phyloP scores from a whole-genome alignment of 2,888 invertebrate species.

The Teleiodes luculella region DNA sequence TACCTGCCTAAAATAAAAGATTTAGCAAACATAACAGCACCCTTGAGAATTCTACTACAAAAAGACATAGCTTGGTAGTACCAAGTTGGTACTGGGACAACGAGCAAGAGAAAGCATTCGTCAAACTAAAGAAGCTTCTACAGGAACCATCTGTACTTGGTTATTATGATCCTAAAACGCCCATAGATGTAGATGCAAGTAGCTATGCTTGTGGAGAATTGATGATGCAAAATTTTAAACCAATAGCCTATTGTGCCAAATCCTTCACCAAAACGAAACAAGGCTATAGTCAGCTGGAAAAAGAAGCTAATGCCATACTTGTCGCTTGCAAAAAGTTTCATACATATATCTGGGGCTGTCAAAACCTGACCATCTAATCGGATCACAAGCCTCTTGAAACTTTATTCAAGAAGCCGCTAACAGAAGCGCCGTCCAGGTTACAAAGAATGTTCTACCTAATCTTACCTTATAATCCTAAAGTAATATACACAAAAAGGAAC shows the following conservation, averaged over 20 bases:
- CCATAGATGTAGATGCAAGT: conserved; percentile 19
- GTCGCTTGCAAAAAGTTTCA: conserved; percentile 19
- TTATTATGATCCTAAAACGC: conserved; percentile 16
- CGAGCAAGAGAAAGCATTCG: conserved; percentile 13
- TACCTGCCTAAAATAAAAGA: conserved; percentile 5
- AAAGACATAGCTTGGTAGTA: conserved; percentile 16
- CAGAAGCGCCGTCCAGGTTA: conserved; percentile 27
- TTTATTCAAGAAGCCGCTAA: conserved; percentile 32
- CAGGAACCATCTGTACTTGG: conserved; percentile 17
- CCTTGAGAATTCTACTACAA: conserved; percentile 11
- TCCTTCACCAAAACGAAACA: conserved; percentile 19
- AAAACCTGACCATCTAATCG: conserved; percentile 28
- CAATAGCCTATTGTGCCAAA: conserved; percentile 19
- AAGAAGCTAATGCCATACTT: conserved; percentile 16
- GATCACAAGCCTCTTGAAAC: conserved; percentile 39
- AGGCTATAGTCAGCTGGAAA: conserved; percentile 17
- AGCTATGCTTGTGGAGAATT: conserved; percentile 18
- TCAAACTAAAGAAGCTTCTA: conserved; percentile 13
- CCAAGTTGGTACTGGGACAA: conserved; percentile 15
- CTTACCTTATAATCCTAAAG: conserved; percentile 29
- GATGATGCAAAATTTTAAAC: conserved; percentile 13
- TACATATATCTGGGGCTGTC: conserved; percentile 19
- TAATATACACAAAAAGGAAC: conserved; percentile 33
- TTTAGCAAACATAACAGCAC: background rate
- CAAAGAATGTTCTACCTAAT: conserved; percentile 34